Conservation (phyloP, 1,140 invertebrate genomes). For the Drosophila simulans region DNA sequence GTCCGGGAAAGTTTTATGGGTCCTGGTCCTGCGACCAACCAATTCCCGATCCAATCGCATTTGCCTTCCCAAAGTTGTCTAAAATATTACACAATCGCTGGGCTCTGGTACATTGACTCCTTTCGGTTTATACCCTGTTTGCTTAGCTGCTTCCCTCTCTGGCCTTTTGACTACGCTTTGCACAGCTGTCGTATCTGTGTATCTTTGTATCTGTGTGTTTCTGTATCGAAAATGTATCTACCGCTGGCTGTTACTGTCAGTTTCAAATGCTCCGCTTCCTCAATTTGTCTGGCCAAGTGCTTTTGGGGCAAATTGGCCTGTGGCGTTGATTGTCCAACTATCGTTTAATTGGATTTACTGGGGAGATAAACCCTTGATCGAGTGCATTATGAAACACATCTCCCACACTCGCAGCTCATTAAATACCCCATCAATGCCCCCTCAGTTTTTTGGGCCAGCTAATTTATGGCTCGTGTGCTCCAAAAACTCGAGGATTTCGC, state of each 20-base stretch:
- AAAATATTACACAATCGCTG: conserved; percentile 57
- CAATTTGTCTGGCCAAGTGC: conserved; percentile 38
- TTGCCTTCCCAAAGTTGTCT: conserved; percentile 22
- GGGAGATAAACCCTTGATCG: conserved; percentile 42
- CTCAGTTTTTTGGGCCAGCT: not conserved
- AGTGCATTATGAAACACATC: conserved; percentile 20
- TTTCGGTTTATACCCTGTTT: conserved; percentile 25
- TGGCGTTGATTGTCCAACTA: conserved; percentile 26
- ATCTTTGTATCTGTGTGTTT: conserved; percentile 4
- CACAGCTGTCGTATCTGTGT: conserved; percentile 52
- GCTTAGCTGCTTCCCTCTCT: conserved; percentile 8
- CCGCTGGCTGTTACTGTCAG: conserved; percentile 1
- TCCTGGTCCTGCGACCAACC: conserved; percentile 8
- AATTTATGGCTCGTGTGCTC: conserved; percentile 29
- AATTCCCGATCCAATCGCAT: conserved; percentile 21
- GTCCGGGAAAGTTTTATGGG: conserved; percentile 16
- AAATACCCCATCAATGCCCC: conserved; percentile 7
- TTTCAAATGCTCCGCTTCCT: conserved; percentile 24
- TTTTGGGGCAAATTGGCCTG: conserved; percentile 16
- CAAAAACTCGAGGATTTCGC: conserved; percentile 27
- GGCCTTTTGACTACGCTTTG: conserved; percentile 32
- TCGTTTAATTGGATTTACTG: conserved; percentile 33
- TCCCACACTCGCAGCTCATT: conserved; percentile 34
- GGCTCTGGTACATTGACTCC: conserved; percentile 50
- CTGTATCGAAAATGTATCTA: conserved; percentile 6